Evolutionary conservation across 2,888 invertebrate genomes (phyloP), one percentile per base, ranked within the genome.

Genomic region (Epirrhoe tristata): DNA sequence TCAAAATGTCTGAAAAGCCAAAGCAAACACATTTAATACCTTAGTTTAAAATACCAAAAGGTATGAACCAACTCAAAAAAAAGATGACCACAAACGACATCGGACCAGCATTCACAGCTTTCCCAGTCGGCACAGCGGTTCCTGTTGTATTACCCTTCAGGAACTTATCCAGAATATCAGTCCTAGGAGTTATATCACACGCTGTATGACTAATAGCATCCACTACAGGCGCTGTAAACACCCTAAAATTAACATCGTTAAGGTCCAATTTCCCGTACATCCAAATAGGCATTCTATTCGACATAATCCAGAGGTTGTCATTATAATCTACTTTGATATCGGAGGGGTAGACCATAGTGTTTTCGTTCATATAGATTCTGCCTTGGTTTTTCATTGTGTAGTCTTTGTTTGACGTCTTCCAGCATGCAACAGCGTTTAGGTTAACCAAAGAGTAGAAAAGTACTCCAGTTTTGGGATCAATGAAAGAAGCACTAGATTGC

Each of bases 301-400:
- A 96, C 0, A 97, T 82, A 1, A 97, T 95, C 97, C 97, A 97
- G 0, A 97, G 82, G 50, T 95, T 96, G 12, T 95, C 94, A 6
- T 96, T 94, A 32, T 94, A 94, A 72, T 97, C 97, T 0, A 97
- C 96, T 86, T 97, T 97, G 1, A 97, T 94, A 74, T 97, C 97
- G 58, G 96, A 96, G 1, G 97, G 96, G 77, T 96, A 97, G 0
- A 97, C 93, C 95, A 97, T 95, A 0, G 96, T 95, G 0, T 91
- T 93, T 66, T 96, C 94, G 78, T 95, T 96, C 95, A 95, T 95
- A 70, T 95, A 96, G 58, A 97, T 95, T 48, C 96, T 91, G 4
- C 96, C 96, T 81, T 97, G 96, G 7, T 96, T 95, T 71, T 95
- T 95, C 87, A 95, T 95, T 5, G 93, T 94, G 78, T 96, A 97